These are phyloP conservation scores for Metridium senile DNA, from an alignment of 92 coral and sea anemone genomes.

Conservation along the genomic window DNA sequence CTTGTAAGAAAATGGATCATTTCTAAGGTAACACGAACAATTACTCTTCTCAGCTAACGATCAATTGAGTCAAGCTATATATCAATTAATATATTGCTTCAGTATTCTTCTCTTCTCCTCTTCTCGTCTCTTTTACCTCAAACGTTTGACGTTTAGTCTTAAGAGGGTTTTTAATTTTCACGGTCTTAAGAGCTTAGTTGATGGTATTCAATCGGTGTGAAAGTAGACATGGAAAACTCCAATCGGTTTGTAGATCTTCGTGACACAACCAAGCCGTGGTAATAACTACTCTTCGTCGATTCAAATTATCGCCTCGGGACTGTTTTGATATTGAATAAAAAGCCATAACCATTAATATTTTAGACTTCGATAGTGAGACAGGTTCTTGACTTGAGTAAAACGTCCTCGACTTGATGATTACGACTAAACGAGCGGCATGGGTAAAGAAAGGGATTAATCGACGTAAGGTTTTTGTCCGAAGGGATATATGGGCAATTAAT, in stretches of 20 bases:
- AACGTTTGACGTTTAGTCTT: constrained; percentile 17
- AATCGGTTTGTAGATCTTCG: constrained; percentile 7
- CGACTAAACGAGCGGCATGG: not conserved
- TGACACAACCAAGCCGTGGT: constrained; percentile 2
- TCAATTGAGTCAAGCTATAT: constrained; percentile 37
- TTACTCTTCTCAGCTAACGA: constrained; percentile 55
- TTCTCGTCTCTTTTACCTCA: constrained; percentile 15
- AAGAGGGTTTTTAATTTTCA: constrained; percentile 6
- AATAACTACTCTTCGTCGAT: constrained; percentile 25
- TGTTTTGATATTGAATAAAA: constrained; percentile 69
- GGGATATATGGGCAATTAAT: constrained; percentile 13
- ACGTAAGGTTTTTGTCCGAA: not conserved
- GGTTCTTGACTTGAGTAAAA: constrained; percentile 19
- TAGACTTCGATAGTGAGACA: constrained; percentile 10
- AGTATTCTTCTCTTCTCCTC: constrained; percentile 9
- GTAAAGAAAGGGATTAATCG: not conserved
- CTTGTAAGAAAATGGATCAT: constrained; percentile 46
- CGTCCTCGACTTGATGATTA: no score
- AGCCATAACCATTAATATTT: constrained; percentile 63
- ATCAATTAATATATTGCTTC: constrained; percentile 42
- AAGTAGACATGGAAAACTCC: not conserved
- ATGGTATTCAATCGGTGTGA: not conserved
- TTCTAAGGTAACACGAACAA: constrained; percentile 68
- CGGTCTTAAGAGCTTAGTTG: constrained; percentile 8
- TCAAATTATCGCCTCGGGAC: constrained; percentile 45